Conservation (phyloP, 2,888 invertebrate genomes). For the Apotomis betuletana region DNA sequence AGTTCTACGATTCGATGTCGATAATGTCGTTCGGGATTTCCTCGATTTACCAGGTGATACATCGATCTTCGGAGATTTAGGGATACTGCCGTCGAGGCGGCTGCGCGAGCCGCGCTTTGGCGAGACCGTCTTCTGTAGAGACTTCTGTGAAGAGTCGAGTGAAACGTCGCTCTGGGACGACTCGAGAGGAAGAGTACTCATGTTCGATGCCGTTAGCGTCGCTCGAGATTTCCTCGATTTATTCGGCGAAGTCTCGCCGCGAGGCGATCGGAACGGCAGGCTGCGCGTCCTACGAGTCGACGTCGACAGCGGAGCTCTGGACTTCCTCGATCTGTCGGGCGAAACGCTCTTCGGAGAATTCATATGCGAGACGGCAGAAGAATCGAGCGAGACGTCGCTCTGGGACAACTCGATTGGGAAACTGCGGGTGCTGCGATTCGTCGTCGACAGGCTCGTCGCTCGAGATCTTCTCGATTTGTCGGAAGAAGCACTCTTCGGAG, state of each 20-base stretch:
- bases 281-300: neutral
- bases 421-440: conserved; percentile 4
- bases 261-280: neutral
- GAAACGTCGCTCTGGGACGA: neutral
- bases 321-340: neutral
- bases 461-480: conserved; percentile 1
- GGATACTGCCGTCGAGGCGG: neutral
- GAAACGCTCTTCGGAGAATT: neutral
- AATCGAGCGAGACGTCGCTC: neutral
- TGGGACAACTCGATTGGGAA: neutral
- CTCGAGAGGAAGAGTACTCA: neutral
- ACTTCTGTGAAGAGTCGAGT: neutral
- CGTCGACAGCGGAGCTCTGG: neutral
- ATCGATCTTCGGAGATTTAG: neutral
- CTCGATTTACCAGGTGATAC: neutral
- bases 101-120: conserved; percentile 6
- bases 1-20: neutral
- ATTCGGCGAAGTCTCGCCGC: neutral
- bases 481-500: neutral
- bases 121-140: neutral
- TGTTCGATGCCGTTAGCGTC: neutral
- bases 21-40: neutral
- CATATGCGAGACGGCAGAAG: neutral
- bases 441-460: neutral
- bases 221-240: neutral